These are phyloP conservation scores for Xestia sexstrigata DNA, from an alignment of 2,888 invertebrate species.

Conservation along the genomic window DNA sequence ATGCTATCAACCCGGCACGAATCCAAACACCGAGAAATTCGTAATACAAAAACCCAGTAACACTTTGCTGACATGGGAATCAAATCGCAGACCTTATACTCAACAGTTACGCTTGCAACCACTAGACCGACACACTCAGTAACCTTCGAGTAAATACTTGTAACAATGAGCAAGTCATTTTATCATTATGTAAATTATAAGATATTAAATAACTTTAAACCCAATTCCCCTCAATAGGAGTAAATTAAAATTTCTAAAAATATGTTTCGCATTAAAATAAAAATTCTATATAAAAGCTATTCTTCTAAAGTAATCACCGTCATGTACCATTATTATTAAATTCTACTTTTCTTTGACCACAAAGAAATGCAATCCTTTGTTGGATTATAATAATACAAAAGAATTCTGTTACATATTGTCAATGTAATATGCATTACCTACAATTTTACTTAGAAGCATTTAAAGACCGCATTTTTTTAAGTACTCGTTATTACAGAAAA, in stretches of 20 bases:
- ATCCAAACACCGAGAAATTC: too few species aligned
- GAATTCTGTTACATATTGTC: conserved; percentile 24
- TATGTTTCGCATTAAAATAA: conserved; percentile 11
- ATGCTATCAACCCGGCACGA: too few species aligned
- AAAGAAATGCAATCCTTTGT: conserved; percentile 37
- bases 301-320: conserved; percentile 12
- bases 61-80: neutral
- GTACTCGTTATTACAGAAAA: neutral
- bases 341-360: conserved; percentile 23
- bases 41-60: too few species aligned
- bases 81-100: neutral
- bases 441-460: conserved; percentile 22
- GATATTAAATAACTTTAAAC: conserved; percentile 1
- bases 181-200: neutral
- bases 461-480: neutral
- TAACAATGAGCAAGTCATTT: neutral
- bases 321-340: conserved; percentile 15
- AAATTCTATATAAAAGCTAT: conserved; percentile 6
- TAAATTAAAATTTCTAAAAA: neutral
- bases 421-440: conserved; percentile 12
- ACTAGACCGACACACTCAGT: too few species aligned
- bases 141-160: too few species aligned
- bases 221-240: neutral
- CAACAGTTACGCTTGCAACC: neutral
- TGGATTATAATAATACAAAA: conserved; percentile 3